Evolutionary conservation across 2,113 vertebrate species (phyloP).

Genomic region (Toxostoma redivivum): DNA sequence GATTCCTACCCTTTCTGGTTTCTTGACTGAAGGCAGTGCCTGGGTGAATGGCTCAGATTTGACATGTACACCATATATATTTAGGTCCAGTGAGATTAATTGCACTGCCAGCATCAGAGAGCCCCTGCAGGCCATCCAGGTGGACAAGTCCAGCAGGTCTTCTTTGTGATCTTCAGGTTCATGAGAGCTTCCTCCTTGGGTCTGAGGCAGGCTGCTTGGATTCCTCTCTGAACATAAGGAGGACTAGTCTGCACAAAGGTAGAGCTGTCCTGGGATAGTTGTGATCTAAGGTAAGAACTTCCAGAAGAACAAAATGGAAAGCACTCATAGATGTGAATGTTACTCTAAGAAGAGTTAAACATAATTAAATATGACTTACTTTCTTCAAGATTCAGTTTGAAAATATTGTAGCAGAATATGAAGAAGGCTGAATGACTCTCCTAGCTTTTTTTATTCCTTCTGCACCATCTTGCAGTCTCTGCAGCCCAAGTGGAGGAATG

Average conservation of each 20-base stretch:
- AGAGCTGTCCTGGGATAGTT: background rate
- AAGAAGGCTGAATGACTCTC: background rate
- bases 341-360: background rate
- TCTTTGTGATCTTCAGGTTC: background rate
- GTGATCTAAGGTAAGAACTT: background rate
- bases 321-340: background rate
- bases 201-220: background rate
- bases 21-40: background rate
- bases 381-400: background rate
- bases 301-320: background rate
- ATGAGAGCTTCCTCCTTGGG: background rate
- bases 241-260: background rate
- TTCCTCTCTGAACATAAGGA: background rate
- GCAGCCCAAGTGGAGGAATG: background rate
- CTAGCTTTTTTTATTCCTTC: background rate
- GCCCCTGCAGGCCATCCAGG: rapidly evolving
- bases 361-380: background rate
- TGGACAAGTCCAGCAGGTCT: background rate
- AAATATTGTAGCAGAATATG: background rate
- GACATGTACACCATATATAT: background rate
- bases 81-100: background rate
- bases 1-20: background rate
- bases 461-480: background rate
- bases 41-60: background rate
- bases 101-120: background rate